Base-by-base conservation (phyloP, 2,113 vertebrate species). In the Eurypyga helias region DNA sequence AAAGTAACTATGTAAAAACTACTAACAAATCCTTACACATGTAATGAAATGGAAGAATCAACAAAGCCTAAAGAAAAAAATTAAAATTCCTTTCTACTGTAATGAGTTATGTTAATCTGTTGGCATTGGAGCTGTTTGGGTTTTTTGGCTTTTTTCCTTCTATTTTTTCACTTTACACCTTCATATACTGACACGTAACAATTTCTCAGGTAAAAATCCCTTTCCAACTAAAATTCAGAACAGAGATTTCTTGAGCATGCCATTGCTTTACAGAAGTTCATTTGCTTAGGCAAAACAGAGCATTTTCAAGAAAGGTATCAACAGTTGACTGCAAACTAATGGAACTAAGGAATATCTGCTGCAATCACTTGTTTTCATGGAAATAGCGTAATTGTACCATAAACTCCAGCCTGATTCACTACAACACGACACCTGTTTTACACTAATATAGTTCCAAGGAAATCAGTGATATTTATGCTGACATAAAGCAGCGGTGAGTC, bases 401-500 rank as follows among this genome's bases (percentile, higher is more conserved):
- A 93, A 96, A 92, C 65, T 69, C 61, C 73, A 76, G 83, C 45
- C 65, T 72, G 41, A 71, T 84, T 70, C 69, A 41, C 65, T 84
- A 67, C 65, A 94, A 85, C 48, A 55, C 48, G 89, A 82, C 24
- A 64, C 86, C 81, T 89, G 43, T 11, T 87, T 95, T 76, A 89
- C 72, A 83, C 51, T 96, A 94, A 92, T 57, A 19, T 11, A 69
- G 34, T 67, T 93, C 65, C 52, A 94, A 79, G 77, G 82, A 94
- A 96, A 94, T 91, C 76, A 71, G 46, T 83, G 17, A 78, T 76
- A 82, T 91, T 95, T 95, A 87, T 89, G 60, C 29, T 69, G 88
- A 92, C 82, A 88, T 80, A 94, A 95, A 95, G 66, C 78, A 87
- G 57, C 3, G 2, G 28, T 96, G 83, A 96, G 78, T 96, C 87